Conservation (phyloP, 2,888 invertebrate species). For the Panorpa germanica region DNA sequence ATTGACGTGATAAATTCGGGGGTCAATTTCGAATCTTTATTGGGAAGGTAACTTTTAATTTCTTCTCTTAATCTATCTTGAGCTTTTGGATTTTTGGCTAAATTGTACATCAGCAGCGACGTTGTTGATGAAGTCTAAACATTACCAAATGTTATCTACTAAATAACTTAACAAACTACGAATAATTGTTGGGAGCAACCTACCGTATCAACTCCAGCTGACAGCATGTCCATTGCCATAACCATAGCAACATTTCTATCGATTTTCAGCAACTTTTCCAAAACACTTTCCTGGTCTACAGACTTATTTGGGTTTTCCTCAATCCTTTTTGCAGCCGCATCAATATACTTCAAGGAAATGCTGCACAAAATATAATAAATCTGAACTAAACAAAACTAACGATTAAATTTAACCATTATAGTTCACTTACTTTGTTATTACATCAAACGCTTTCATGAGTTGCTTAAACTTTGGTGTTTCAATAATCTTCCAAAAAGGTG, state of each 20-base stretch:
- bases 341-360: too few relatives aligned
- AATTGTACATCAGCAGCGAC: conserved; percentile 28
- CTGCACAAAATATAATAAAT: too few relatives aligned
- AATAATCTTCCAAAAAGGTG: conserved; percentile 19
- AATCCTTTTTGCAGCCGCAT: too few relatives aligned
- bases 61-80: conserved; percentile 30
- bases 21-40: conserved; percentile 14
- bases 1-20: conserved; percentile 14
- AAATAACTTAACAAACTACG: not conserved
- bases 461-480: conserved; percentile 18
- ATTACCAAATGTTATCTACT: not conserved
- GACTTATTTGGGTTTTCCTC: too few relatives aligned
- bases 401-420: too few relatives aligned
- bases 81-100: conserved; percentile 30
- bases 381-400: too few relatives aligned
- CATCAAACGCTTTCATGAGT: conserved; percentile 18
- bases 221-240: conserved; percentile 49
- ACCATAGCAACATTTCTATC: too few relatives aligned
- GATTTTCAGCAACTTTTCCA: too few relatives aligned
- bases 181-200: too few relatives aligned
- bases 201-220: conserved; percentile 56
- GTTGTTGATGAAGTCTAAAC: conserved; percentile 26
- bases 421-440: conserved; percentile 15
- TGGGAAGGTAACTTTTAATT: conserved; percentile 18
- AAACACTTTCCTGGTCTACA: too few relatives aligned